Percentiles rank a stretch among this genome's conserved stretches.
Evolutionary conservation across 2,888 invertebrate species (phyloP).

Genomic region (Operophtera brumata): DNA sequence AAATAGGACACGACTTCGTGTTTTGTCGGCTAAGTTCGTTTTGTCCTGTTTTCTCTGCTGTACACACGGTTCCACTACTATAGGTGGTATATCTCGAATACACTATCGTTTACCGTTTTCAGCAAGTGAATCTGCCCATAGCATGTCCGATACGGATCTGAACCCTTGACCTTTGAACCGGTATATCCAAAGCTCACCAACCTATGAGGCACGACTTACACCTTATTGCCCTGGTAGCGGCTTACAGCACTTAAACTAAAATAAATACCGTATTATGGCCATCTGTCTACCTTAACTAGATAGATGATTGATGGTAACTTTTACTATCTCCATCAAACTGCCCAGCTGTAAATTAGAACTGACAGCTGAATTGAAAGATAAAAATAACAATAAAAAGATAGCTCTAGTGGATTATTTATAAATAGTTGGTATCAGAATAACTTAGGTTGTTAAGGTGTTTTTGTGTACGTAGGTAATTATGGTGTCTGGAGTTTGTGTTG

Average conservation of each 20-base stretch:
- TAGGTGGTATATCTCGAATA: too few species aligned
- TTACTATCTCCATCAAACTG: conserved; percentile 42
- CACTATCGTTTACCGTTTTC: too few species aligned
- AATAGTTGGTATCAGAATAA: background rate
- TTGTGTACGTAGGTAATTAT: too few species aligned
- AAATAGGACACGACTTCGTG: too few species aligned
- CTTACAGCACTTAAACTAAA: conserved; percentile 6
- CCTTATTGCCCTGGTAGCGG: background rate
- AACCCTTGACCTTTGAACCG: background rate
- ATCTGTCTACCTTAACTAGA: conserved; percentile 27
- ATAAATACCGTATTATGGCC: conserved; percentile 29
- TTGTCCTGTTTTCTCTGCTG: too few species aligned
- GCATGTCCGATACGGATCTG: background rate
- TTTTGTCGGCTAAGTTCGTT: too few species aligned
- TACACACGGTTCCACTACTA: too few species aligned
- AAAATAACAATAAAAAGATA: conserved; percentile 46
- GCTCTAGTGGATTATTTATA: conserved; percentile 40
- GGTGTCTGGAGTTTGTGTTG: too few species aligned
- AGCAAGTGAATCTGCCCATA: background rate
- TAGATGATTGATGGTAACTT: conserved; percentile 51
- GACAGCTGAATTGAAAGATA: conserved; percentile 41
- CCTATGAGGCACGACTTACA: background rate
- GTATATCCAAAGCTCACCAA: background rate
- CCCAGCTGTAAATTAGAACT: conserved; percentile 29
- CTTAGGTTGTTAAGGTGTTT: too few species aligned